A percentile compares a stretch with the other conserved stretches of the same genome.
Evolutionary conservation across 2,113 vertebrate species (phyloP).

Genomic region (Macquaria australasica): DNA sequence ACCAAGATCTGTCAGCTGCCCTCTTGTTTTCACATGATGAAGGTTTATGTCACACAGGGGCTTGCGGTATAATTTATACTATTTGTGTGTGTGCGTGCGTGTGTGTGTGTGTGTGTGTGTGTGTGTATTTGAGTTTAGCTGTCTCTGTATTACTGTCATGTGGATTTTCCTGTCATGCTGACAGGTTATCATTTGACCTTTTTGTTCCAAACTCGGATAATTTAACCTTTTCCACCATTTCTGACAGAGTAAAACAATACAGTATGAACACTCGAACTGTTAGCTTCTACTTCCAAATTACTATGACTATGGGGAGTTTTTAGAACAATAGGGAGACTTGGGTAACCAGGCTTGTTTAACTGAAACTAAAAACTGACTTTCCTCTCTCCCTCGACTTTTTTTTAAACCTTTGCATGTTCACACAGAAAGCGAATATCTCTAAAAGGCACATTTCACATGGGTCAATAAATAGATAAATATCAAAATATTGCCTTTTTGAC

Average conservation of each 20-base stretch:
- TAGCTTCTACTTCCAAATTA: slow-evolving; percentile 25
- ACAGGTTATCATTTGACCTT: slow-evolving; percentile 49
- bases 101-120: too few relatives aligned
- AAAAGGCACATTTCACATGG: neutral
- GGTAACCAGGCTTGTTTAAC: neutral
- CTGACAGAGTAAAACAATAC: slow-evolving; percentile 36
- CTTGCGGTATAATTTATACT: neutral
- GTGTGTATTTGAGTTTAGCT: neutral
- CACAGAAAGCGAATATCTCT: neutral
- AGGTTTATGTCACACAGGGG: neutral
- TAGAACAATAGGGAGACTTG: slow-evolving; percentile 7
- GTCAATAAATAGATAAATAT: neutral
- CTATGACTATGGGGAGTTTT: neutral
- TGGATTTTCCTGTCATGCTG: slow-evolving; percentile 21
- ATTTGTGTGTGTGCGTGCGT: too few relatives aligned
- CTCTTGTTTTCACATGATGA: neutral
- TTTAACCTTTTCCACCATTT: slow-evolving; percentile 27
- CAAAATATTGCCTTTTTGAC: neutral
- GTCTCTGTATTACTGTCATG: neutral
- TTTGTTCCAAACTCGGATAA: slow-evolving; percentile 48
- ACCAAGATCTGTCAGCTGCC: neutral
- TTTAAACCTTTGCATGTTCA: neutral
- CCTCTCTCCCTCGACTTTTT: neutral
- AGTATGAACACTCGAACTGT: slow-evolving; percentile 20
- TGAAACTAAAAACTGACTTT: slow-evolving; percentile 10